These are phyloP conservation scores for Thumatha senex DNA, from an alignment of 2,888 invertebrate genomes.

Conservation along the genomic window DNA sequence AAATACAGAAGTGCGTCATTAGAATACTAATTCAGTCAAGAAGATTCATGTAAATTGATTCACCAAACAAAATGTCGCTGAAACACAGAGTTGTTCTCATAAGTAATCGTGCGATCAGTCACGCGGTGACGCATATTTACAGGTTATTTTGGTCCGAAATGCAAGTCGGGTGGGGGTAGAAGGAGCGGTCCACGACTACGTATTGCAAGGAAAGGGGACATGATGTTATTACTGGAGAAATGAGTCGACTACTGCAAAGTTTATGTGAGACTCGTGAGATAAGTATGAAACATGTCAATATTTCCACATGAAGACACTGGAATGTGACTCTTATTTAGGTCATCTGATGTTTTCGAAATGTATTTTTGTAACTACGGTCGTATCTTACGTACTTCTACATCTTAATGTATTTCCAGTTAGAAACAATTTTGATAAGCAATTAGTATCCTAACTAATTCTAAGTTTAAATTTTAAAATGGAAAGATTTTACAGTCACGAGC, in stretches of 20 bases:
- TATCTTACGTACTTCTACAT: no score
- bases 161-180: conserved; percentile 45
- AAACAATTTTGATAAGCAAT: no score
- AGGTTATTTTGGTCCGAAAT: conserved; percentile 52
- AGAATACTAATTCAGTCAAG: conserved; percentile 22
- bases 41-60: conserved; percentile 41
- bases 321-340: not conserved
- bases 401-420: no score
- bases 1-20: conserved; percentile 29
- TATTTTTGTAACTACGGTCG: not conserved
- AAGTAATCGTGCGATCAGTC: conserved; percentile 50
- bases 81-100: conserved; percentile 43
- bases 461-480: no score
- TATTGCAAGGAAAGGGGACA: conserved; percentile 22
- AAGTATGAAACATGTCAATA: not conserved
- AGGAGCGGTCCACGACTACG: conserved; percentile 13
- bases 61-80: conserved; percentile 39
- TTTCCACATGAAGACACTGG: not conserved
- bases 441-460: no score
- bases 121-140: conserved; percentile 56
- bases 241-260: conserved; percentile 25
- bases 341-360: not conserved
- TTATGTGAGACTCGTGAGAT: conserved; percentile 19
- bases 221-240: conserved; percentile 35
- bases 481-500: no score